Evolutionary conservation across 2,113 vertebrate species (phyloP).

Genomic region (Mellivora capensis): DNA sequence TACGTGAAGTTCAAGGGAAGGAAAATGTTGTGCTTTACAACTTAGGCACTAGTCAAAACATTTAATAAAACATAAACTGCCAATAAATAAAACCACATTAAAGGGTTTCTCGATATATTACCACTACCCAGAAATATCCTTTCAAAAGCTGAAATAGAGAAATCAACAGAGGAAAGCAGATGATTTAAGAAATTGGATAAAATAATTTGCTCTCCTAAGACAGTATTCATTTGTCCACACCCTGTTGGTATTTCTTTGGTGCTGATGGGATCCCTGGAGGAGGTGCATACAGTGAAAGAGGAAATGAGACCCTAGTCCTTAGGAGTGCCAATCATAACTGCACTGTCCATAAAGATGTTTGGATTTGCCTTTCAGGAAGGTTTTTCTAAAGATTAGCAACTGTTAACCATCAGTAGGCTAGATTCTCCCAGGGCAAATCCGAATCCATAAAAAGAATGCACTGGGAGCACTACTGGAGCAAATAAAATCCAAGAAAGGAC

Average conservation of each 20-base stretch:
- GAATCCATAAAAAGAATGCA: not conserved
- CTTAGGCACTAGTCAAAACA: conserved; percentile 36
- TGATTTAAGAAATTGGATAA: conserved; percentile 32
- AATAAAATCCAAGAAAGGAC: not conserved
- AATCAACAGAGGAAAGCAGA: conserved; percentile 19
- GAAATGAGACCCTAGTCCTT: conserved; percentile 14
- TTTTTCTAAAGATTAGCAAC: conserved; percentile 56
- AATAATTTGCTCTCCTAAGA: not conserved
- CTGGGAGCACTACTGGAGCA: not conserved
- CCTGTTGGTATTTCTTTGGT: conserved; percentile 20
- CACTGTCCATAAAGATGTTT: conserved; percentile 54
- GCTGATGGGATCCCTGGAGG: not conserved
- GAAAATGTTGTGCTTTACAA: conserved; percentile 19
- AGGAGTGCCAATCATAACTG: conserved; percentile 18
- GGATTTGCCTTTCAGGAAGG: conserved; percentile 48
- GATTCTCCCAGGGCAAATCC: not conserved
- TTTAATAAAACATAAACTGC: conserved; percentile 54
- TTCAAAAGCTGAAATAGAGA: not conserved
- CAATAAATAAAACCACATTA: conserved; percentile 53
- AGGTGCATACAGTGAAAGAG: not conserved
- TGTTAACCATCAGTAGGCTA: not conserved
- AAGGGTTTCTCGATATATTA: conserved; percentile 13
- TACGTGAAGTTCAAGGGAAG: not conserved
- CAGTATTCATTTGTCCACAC: conserved; percentile 21
- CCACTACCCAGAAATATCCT: not conserved